phyloP scores from a whole-genome alignment of 2,888 invertebrate species.

The Gastrophysa polygoni region DNA sequence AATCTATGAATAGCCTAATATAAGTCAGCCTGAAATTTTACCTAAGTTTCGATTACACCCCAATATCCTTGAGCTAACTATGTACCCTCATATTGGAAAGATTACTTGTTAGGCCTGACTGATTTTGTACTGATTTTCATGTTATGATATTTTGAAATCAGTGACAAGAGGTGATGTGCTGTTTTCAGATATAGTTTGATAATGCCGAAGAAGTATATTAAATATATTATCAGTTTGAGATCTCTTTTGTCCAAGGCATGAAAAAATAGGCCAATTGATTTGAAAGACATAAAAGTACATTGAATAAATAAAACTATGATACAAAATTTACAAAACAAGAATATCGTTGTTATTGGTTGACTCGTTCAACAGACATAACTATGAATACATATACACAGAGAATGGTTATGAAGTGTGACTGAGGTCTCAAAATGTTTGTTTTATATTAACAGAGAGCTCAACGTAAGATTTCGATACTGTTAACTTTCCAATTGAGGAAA shows the following conservation, averaged over 20 bases:
- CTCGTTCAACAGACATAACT: neutral
- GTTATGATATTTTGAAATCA: neutral
- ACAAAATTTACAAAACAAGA: slow-evolving; percentile 36
- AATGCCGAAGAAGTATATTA: slow-evolving; percentile 22
- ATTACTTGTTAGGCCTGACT: no score
- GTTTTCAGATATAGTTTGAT: slow-evolving; percentile 24
- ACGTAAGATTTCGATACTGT: neutral
- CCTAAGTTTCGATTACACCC: no score
- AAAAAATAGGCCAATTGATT: slow-evolving; percentile 35
- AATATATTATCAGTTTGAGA: slow-evolving; percentile 41
- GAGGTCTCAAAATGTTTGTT: neutral
- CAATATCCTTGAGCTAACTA: no score
- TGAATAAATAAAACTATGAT: slow-evolving; percentile 35
- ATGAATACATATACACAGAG: neutral
- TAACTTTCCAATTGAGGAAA: no score
- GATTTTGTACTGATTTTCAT: no score
- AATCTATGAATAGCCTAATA: no score
- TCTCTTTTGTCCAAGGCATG: slow-evolving; percentile 42
- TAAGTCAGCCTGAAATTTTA: no score
- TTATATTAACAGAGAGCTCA: neutral
- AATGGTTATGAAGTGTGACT: neutral
- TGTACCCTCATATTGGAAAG: no score
- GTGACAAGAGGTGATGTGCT: slow-evolving; percentile 24
- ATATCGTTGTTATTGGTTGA: slow-evolving; percentile 29
- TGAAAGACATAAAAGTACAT: slow-evolving; percentile 25